phyloP scores from a whole-genome alignment of 2,888 invertebrate species.

The Drosophila quinaria region DNA sequence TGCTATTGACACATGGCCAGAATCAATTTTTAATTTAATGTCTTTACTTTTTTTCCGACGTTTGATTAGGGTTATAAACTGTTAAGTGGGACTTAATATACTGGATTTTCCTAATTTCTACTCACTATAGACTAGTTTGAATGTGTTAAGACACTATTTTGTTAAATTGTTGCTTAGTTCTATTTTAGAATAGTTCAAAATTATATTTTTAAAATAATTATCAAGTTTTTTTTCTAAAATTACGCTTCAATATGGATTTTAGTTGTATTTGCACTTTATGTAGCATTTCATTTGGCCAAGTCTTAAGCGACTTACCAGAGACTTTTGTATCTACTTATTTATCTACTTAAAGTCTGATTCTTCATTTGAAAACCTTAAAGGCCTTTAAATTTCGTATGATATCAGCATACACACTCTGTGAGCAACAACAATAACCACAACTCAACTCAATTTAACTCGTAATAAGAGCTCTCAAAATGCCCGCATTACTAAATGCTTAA shows the following conservation, averaged over 20 bases:
- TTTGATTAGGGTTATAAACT: slow-evolving; percentile 37
- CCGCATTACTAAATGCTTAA: slow-evolving; percentile 50
- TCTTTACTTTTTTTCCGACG: slow-evolving; percentile 15
- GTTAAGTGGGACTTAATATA: too few relatives aligned
- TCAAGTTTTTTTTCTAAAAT: not conserved
- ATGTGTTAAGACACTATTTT: too few relatives aligned
- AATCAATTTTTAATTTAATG: slow-evolving; percentile 59
- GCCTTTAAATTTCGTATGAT: not conserved
- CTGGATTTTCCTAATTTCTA: too few relatives aligned
- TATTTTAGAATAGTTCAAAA: too few relatives aligned
- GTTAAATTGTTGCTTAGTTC: too few relatives aligned
- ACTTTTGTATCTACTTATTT: not conserved
- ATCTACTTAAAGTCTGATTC: not conserved
- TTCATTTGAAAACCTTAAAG: not conserved
- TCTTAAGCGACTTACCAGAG: too few relatives aligned
- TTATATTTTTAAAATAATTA: too few relatives aligned
- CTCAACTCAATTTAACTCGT: slow-evolving; percentile 18
- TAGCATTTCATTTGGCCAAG: too few relatives aligned
- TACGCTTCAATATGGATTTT: too few relatives aligned
- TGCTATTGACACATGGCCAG: slow-evolving; percentile 67
- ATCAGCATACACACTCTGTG: slow-evolving; percentile 3
- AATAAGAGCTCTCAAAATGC: slow-evolving; percentile 29
- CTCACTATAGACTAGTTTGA: too few relatives aligned
- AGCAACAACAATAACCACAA: slow-evolving; percentile 26
- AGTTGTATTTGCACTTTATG: too few relatives aligned